These are phyloP conservation scores for Archivesica marissinica DNA, from an alignment of 1,140 invertebrate species.

Conservation along the genomic window DNA sequence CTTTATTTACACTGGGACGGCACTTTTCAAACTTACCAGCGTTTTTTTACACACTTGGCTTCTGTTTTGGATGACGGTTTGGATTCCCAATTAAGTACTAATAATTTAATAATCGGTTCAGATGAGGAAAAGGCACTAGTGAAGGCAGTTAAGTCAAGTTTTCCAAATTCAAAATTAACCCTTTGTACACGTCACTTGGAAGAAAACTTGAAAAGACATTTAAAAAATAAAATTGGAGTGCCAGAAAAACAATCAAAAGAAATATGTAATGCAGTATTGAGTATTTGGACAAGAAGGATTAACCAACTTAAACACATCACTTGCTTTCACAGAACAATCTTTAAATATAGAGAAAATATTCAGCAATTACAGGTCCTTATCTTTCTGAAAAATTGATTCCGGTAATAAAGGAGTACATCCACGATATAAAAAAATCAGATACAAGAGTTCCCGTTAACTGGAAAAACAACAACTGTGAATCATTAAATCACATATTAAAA, in stretches of 20 bases:
- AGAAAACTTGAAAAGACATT: conserved; percentile 40
- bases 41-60: background rate
- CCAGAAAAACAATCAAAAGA: background rate
- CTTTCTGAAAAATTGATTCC: conserved; percentile 4
- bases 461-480: conserved; percentile 24
- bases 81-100: conserved; percentile 1
- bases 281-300: conserved; percentile 4
- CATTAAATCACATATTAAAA: conserved; percentile 6
- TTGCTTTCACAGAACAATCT: background rate
- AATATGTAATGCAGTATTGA: background rate
- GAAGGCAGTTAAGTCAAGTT: background rate
- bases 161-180: conserved; percentile 6
- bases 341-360: background rate
- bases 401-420: background rate
- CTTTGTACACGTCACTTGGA: conserved; percentile 37
- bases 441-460: background rate
- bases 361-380: background rate
- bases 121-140: conserved; percentile 51
- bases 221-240: conserved; percentile 25
- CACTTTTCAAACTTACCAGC: conserved; percentile 21
- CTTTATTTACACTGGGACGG: conserved; percentile 49
- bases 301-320: background rate
- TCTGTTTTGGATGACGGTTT: background rate
- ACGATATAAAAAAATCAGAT: background rate
- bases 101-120: conserved; percentile 11